These are phyloP conservation scores for Drosophila mayaguana DNA, from an alignment of 2,888 invertebrate species.

Conservation along the genomic window DNA sequence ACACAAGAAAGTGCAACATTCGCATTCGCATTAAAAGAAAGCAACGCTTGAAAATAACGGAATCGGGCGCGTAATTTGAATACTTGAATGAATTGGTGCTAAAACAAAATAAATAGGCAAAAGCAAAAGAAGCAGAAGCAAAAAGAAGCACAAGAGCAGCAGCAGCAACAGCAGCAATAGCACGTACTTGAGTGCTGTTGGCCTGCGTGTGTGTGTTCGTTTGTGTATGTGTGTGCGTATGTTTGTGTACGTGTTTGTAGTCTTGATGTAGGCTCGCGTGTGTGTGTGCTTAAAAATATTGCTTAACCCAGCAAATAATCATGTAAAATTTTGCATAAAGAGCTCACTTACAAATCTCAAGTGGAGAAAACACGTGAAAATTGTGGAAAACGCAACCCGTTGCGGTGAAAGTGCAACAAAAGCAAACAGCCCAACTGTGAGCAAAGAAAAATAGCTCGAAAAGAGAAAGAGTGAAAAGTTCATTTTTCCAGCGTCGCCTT, in stretches of 20 bases:
- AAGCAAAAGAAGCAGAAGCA: constrained; percentile 29
- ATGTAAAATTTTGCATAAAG: constrained; percentile 41
- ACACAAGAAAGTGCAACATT: constrained; percentile 34
- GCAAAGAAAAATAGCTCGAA: constrained; percentile 53
- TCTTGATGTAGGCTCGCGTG: constrained; percentile 20
- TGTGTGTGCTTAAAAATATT: constrained; percentile 54
- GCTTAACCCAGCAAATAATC: constrained; percentile 64
- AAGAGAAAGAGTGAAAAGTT: constrained; percentile 64
- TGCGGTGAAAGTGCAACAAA: constrained; percentile 65
- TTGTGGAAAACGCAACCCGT: constrained; percentile 46
- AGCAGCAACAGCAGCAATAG: constrained; percentile 50
- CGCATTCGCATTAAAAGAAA: constrained; percentile 50
- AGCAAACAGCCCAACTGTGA: constrained; percentile 28
- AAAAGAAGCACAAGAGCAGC: constrained; percentile 28
- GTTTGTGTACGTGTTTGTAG: constrained; percentile 26
- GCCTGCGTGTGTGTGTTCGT: constrained; percentile 26
- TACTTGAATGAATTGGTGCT: constrained; percentile 52
- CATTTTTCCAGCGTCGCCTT: constrained; percentile 41
- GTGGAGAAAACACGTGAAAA: constrained; percentile 66
- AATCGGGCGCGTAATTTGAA: constrained; percentile 32
- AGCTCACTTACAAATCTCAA: constrained; percentile 34
- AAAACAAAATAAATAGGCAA: constrained; percentile 42
- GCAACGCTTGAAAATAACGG: constrained; percentile 38
- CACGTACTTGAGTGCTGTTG: constrained; percentile 63
- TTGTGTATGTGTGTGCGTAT: constrained; percentile 8